These are phyloP conservation scores for Takifugu bimaculatus DNA, from an alignment of 2,113 vertebrate genomes.

Conservation along the genomic window DNA sequence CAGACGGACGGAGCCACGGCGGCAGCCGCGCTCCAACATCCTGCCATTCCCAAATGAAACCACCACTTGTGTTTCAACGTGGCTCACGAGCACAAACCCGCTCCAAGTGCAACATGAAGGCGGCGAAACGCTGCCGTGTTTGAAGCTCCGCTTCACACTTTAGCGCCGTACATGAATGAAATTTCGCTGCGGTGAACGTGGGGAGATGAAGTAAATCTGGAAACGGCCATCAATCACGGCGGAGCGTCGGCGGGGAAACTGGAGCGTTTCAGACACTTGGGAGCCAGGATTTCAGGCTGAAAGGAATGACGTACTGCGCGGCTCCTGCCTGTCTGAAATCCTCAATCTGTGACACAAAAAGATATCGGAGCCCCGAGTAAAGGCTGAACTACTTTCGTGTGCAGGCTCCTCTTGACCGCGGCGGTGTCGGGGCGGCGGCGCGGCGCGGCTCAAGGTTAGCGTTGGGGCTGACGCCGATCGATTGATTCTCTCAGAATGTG, in stretches of 20 bases:
- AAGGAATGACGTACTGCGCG: conserved; percentile 68
- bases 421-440: conserved; percentile 67
- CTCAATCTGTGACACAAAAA: conserved; percentile 71
- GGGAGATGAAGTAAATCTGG: conserved; percentile 68
- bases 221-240: conserved; percentile 70
- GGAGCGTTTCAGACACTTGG: conserved; percentile 70
- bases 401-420: conserved; percentile 60
- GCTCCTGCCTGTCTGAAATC: conserved; percentile 78
- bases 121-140: conserved; percentile 17
- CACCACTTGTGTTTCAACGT: conserved; percentile 12
- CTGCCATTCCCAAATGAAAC: conserved; percentile 22
- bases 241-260: conserved; percentile 63
- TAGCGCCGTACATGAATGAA: conserved; percentile 37
- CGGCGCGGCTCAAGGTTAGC: too few relatives aligned
- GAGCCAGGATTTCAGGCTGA: conserved; percentile 70
- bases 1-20: conserved; percentile 1
- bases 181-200: conserved; percentile 45
- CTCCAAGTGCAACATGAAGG: conserved; percentile 12
- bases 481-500: background rate
- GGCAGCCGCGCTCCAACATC: conserved; percentile 23
- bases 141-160: conserved; percentile 35
- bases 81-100: conserved; percentile 4
- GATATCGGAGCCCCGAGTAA: conserved; percentile 70
- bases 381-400: conserved; percentile 38
- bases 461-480: conserved; percentile 1